Conservation (phyloP, 2,888 invertebrate species). For the Gisinianus flammeolus region DNA sequence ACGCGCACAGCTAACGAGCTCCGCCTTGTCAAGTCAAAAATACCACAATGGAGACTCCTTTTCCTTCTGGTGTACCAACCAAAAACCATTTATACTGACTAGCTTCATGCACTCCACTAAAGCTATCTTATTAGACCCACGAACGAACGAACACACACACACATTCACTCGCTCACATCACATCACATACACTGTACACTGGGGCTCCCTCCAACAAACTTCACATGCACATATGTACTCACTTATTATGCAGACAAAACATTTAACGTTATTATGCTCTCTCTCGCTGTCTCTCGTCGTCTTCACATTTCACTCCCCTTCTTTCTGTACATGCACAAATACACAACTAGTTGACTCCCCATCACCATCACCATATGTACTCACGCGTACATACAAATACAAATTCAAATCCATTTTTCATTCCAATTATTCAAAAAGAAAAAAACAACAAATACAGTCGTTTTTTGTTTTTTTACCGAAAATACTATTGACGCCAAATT, state of each 20-base stretch:
- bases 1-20: constrained; percentile 53
- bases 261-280: not conserved
- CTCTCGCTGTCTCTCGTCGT: constrained; percentile 17
- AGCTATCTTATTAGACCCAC: constrained; percentile 3
- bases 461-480: not conserved
- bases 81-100: constrained; percentile 35
- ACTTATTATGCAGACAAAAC: constrained; percentile 20
- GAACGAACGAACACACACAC: constrained; percentile 10
- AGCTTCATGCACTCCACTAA: too few species aligned
- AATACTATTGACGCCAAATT: not conserved
- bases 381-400: not conserved
- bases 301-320: constrained; percentile 3
- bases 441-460: not conserved
- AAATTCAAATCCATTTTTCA: not conserved
- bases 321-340: not conserved
- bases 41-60: constrained; percentile 47
- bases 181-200: too few species aligned
- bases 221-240: not conserved
- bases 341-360: not conserved
- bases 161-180: too few species aligned
- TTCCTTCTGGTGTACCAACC: constrained; percentile 34
- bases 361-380: not conserved
- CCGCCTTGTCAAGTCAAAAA: constrained; percentile 53
- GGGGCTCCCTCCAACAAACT: not conserved
- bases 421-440: not conserved